Base-by-base conservation (phyloP, 2,113 vertebrate genomes). In the Syngnathoides biaculeatus region DNA sequence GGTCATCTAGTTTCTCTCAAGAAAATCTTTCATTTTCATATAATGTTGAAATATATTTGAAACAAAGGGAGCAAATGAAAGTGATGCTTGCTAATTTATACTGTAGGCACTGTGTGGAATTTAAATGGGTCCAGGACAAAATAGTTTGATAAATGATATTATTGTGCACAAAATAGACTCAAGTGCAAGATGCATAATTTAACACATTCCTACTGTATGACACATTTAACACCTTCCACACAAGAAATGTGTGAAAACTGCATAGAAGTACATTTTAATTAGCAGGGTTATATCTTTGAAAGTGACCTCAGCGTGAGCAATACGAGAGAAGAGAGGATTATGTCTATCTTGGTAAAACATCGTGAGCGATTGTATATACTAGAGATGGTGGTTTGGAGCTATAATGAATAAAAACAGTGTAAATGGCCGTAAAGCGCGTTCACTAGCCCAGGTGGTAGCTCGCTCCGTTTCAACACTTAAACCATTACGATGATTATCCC, bases 401-500 rank as follows among this genome's bases (percentile, higher is more conserved):
- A 59, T 68, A 72, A 75, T 81, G 79, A 72, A 73, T 80, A 77
- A 81, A 83, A 78, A 69, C 27, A 66, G 59, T 38, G 67, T 40
- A 78, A 66, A 70, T 64, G 57, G 42, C 19, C 43, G 35, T 65
- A 10, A 65, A 0, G 7, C 39, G 42, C 42, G 7, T 30, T 19
- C 43, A 39, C 13, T 47, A 58, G 50, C 48, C 38, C 65, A 83
- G 78, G 80, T 71, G 67, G 86, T 78, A 68, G 80, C 78, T 76
- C 66, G 70, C 68, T 80, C 74, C 76, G 75, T 79, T 79, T 70
- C 71, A 79, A 85, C 81, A 80, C 81, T 84, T 72, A 74, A 79
- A 77, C 79, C 79, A 84, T 87, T 84, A 88, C 79, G 74, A 85
- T 89, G 79, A 87, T 90, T 89, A 86, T 84, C 73, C 78, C 59